Evolutionary conservation across 1,140 invertebrate genomes (phyloP).

Genomic region (Ruditapes philippinarum): DNA sequence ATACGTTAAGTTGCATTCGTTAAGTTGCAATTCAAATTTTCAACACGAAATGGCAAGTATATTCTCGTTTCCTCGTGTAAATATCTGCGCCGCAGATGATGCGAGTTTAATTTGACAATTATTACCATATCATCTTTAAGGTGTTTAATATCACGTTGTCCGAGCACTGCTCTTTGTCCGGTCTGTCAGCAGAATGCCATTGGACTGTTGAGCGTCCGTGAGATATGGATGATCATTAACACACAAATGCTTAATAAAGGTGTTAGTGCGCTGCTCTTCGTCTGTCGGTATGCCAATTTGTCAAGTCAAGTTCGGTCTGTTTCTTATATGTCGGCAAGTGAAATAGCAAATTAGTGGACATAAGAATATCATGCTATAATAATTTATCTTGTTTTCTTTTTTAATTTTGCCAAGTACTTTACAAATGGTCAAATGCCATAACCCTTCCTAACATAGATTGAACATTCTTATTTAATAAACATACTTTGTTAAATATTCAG

Average conservation of each 20-base stretch:
- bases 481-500: too few relatives aligned
- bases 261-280: constrained; percentile 28
- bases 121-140: constrained; percentile 60
- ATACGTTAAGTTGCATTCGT: too few relatives aligned
- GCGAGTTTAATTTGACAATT: constrained; percentile 69
- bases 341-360: constrained; percentile 1
- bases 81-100: constrained; percentile 9
- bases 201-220: constrained; percentile 52
- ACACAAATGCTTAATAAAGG: constrained; percentile 54
- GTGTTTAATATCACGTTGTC: constrained; percentile 28
- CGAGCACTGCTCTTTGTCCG: constrained; percentile 51
- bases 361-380: not conserved
- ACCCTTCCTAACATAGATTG: too few relatives aligned
- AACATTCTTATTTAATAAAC: too few relatives aligned
- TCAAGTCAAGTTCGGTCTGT: constrained; percentile 41
- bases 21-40: too few relatives aligned
- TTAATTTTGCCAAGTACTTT: too few relatives aligned
- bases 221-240: constrained; percentile 64
- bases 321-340: not conserved
- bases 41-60: not conserved
- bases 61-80: constrained; percentile 5
- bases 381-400: too few relatives aligned
- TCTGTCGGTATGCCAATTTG: constrained; percentile 56
- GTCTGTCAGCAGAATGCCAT: constrained; percentile 59
- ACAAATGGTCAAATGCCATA: too few relatives aligned